These are phyloP conservation scores for Pseudachorutes palmiensis DNA, from an alignment of 1,140 invertebrate genomes.

Conservation along the genomic window DNA sequence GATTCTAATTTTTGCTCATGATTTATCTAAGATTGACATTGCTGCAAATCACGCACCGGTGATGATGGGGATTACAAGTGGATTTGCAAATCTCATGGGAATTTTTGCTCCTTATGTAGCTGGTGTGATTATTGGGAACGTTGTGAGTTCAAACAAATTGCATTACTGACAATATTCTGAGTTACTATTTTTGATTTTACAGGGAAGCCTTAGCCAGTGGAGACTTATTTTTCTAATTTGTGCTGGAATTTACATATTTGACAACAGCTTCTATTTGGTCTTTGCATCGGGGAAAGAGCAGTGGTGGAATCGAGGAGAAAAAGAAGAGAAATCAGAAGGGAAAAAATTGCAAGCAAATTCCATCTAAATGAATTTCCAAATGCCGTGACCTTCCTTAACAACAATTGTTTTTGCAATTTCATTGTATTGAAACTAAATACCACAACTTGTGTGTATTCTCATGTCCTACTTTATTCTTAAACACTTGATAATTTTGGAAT, in stretches of 20 bases:
- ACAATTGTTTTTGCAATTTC: no score
- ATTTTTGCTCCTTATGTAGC: constrained; percentile 47
- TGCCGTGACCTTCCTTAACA: no score
- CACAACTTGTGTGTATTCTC: no score
- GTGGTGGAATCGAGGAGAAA: constrained; percentile 56
- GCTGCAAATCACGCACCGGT: constrained; percentile 48
- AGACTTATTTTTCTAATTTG: constrained; percentile 74
- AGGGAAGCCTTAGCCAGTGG: constrained; percentile 75
- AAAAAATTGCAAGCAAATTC: no score
- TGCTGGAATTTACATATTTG: constrained; percentile 61
- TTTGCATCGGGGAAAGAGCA: constrained; percentile 76
- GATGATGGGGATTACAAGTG: constrained; percentile 52
- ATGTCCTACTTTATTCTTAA: no score
- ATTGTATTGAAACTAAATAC: no score
- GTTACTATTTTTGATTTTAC: constrained; percentile 40
- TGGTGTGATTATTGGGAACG: constrained; percentile 44
- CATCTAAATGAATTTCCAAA: no score
- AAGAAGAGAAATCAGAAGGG: not conserved
- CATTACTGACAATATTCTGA: not conserved
- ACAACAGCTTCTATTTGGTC: constrained; percentile 64
- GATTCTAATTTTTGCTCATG: no score
- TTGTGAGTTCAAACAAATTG: constrained; percentile 40
- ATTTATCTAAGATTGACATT: constrained; percentile 45
- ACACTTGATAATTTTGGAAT: no score
- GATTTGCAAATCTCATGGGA: constrained; percentile 9